Percentiles rank a stretch among this genome's conserved stretches.
Conservation (phyloP, 2,113 vertebrate species). For the Sinocyclocheilus maitianheensis region DNA sequence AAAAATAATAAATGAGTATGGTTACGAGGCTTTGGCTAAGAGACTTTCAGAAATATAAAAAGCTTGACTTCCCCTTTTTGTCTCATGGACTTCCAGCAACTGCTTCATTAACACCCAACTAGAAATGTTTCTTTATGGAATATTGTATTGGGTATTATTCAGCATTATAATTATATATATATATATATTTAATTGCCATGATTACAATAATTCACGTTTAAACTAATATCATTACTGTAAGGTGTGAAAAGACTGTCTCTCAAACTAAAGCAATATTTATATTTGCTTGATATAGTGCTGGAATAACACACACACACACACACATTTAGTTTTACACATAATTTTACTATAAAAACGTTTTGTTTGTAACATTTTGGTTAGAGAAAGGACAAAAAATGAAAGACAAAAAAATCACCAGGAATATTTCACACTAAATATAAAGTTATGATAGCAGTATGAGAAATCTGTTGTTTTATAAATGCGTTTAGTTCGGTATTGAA, state of each 20-base stretch:
- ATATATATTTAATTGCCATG: not conserved
- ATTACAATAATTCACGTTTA: not conserved
- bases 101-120: not conserved
- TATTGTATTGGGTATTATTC: not conserved
- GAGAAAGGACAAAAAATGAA: not conserved
- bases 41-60: not conserved
- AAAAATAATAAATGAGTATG: not conserved
- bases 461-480: not conserved
- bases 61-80: not conserved
- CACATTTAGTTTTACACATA: not conserved
- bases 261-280: not conserved
- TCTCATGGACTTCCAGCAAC: not conserved
- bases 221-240: not conserved
- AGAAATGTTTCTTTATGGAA: not conserved
- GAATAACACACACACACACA: no score
- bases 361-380: not conserved
- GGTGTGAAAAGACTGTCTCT: not conserved
- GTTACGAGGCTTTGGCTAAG: not conserved
- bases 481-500: not conserved
- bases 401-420: not conserved
- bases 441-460: not conserved
- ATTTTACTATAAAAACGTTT: not conserved
- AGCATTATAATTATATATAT: not conserved
- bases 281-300: no score
- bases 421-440: not conserved